Base-by-base conservation (phyloP, 2,888 invertebrate genomes). In the Polietes domitor region DNA sequence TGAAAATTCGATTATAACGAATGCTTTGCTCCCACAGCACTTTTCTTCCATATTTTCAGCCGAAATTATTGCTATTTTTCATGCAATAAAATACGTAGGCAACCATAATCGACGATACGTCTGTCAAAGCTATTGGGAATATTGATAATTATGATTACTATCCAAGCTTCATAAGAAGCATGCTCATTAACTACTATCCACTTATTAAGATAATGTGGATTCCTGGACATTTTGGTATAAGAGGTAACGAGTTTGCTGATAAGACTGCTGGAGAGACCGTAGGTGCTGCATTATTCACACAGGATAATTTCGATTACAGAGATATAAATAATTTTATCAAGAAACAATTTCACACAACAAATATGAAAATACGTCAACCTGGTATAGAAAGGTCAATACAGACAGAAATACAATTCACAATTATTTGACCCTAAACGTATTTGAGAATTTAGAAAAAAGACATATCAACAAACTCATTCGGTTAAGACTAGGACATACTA, bases 401-500 rank as follows among this genome's bases (percentile, higher is more conserved):
- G 15, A 63, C 9, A n/a, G 17, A 1, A 3, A n/a, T 15, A 26
- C 10, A 19, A 41, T 37, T 21, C 4, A 9, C 0, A 17, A 50
- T 17, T 10, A 12, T 21, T 28, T 37, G 26, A 37, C 6, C 0
- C 32, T 55, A 7, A 50, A 73, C n/a, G 37, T 37, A 41, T 41
- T 15, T 24, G 3, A 2, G 2, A 17, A 73, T 19, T 55, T 73
- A 7, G 15, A 7, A 4, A 43, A 73, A 17, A 26, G 4, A 1
- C 3, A 47, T 15, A 70, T 26, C 21, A 21, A 17, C 7, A 55
- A 37, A 55, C 50, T 55, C 19, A 58, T 73, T 12, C 43, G 28
- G 12, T 26, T 72, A 10, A 53, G 72, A 72, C 53, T 53, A 9
- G 53, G 72, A 5, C 72, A 72, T 10, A 72, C 28, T 5, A 7